Percentiles rank a stretch among this genome's conserved stretches.
phyloP scores from a whole-genome alignment of 2,888 invertebrate genomes.

The Hirtodrosophila alboralis region DNA sequence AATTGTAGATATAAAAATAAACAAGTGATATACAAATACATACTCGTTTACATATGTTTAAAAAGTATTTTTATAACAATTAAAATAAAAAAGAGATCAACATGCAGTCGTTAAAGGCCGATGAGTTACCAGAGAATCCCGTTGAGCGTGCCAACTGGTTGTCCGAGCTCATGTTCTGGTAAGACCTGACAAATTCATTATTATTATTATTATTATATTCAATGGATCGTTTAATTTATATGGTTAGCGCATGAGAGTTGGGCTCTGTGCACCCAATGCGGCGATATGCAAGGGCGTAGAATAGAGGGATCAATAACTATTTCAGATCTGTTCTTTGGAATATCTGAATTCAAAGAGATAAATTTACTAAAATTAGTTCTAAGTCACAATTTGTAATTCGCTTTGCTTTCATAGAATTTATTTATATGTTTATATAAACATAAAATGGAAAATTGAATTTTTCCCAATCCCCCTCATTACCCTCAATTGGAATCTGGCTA shows the following conservation, averaged over 20 bases:
- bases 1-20: conserved; percentile 18
- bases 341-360: too few species aligned
- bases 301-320: too few species aligned
- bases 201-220: conserved; percentile 54
- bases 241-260: conserved; percentile 17
- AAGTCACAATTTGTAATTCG: too few species aligned
- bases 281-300: conserved; percentile 4
- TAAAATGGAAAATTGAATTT: too few species aligned
- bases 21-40: conserved; percentile 1
- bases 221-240: conserved; percentile 62
- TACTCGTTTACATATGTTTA: background rate
- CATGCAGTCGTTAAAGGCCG: conserved; percentile 83
- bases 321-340: too few species aligned
- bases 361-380: too few species aligned
- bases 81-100: conserved; percentile 16
- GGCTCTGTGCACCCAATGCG: conserved; percentile 6
- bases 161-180: conserved; percentile 87
- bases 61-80: conserved; percentile 4
- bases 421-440: too few species aligned
- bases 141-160: conserved; percentile 86
- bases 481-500: too few species aligned
- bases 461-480: too few species aligned
- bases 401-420: too few species aligned
- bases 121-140: conserved; percentile 84
- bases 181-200: conserved; percentile 53